Percentiles rank a stretch among this genome's conserved stretches.
Conservation (phyloP, 2,113 vertebrate genomes). For the Takifugu flavidus region DNA sequence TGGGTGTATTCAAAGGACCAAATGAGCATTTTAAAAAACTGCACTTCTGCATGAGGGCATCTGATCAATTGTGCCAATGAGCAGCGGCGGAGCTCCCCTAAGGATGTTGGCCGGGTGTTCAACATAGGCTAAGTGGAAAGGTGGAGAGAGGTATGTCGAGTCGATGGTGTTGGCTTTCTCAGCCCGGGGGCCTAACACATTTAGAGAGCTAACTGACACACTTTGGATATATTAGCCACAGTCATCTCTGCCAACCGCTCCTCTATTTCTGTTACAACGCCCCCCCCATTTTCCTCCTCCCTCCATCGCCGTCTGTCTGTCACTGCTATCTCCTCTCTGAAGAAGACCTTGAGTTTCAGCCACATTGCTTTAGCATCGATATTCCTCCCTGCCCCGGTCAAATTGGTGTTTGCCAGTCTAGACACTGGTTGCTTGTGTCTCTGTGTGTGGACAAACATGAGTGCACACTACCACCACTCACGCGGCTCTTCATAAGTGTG, state of each 20-base stretch:
- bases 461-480: constrained; percentile 46
- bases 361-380: constrained; percentile 77
- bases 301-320: constrained; percentile 55
- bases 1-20: constrained; percentile 33
- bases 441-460: constrained; percentile 65
- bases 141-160: constrained; percentile 62
- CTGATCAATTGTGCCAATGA: constrained; percentile 69
- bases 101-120: constrained; percentile 64
- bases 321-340: constrained; percentile 40
- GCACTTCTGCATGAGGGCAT: constrained; percentile 64
- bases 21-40: constrained; percentile 33
- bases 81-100: constrained; percentile 50
- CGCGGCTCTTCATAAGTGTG: constrained; percentile 71
- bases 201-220: constrained; percentile 76
- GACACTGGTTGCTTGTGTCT: constrained; percentile 69
- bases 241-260: constrained; percentile 62
- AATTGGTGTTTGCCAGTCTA: constrained; percentile 71
- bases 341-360: constrained; percentile 61
- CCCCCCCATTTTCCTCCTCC: constrained; percentile 33
- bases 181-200: constrained; percentile 66
- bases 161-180: constrained; percentile 71
- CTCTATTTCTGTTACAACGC: constrained; percentile 34
- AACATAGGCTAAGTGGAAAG: constrained; percentile 71
- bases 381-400: constrained; percentile 59
- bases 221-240: constrained; percentile 73